Evolutionary conservation across 2,797 vertebrate species (phyloP).

Genomic region (Poeciliopsis presidionis): DNA sequence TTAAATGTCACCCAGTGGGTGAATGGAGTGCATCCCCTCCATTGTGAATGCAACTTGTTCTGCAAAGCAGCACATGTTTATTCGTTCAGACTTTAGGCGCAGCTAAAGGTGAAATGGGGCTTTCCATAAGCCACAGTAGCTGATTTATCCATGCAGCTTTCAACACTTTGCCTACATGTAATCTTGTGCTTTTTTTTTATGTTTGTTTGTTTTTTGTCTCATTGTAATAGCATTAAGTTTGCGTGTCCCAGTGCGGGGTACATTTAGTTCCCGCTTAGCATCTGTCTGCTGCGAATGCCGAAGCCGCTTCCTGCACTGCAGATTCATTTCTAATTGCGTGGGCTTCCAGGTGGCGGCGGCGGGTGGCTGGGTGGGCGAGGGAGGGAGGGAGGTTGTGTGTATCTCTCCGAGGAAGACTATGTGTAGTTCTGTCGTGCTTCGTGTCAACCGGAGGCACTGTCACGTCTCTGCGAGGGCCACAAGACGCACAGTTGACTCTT

Average conservation of each 20-base stretch:
- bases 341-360: neutral
- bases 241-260: constrained; percentile 31
- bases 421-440: constrained; percentile 15
- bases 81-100: constrained; percentile 1
- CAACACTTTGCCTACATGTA: constrained; percentile 56
- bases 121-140: constrained; percentile 44
- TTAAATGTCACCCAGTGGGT: neutral
- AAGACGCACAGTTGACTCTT: constrained; percentile 74
- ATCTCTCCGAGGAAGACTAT: constrained; percentile 1
- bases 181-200: constrained; percentile 46
- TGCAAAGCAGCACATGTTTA: neutral
- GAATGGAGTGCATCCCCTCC: neutral
- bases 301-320: neutral
- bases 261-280: constrained; percentile 39
- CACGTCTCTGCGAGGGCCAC: constrained; percentile 60
- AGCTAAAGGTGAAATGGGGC: neutral
- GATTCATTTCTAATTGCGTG: constrained; percentile 3
- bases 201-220: constrained; percentile 29
- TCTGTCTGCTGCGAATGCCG: neutral
- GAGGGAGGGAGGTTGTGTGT: neutral
- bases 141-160: constrained; percentile 56
- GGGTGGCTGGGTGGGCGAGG: neutral
- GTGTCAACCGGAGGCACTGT: constrained; percentile 47
- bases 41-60: neutral
- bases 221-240: constrained; percentile 56